A percentile compares a stretch with the other conserved stretches of the same genome.
These are phyloP conservation scores for Dorcus hopei DNA, from an alignment of 2,888 invertebrate species.

Conservation along the genomic window DNA sequence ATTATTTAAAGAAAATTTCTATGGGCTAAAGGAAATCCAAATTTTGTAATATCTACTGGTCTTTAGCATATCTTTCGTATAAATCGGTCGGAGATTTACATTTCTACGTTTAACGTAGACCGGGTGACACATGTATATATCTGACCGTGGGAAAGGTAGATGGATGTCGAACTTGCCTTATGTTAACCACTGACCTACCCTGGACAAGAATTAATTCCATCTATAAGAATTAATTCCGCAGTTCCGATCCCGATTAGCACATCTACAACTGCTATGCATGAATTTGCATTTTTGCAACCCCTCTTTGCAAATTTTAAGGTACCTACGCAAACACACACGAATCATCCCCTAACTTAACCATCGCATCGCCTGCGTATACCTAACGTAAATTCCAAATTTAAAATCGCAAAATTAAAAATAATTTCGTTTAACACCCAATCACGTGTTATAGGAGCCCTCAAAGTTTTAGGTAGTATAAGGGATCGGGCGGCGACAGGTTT, in stretches of 20 bases:
- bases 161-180: not conserved
- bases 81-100: conserved; percentile 6
- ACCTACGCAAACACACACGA: not conserved
- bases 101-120: not conserved
- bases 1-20: conserved; percentile 6
- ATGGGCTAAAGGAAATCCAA: not conserved
- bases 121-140: not conserved
- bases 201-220: not conserved
- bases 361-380: not conserved
- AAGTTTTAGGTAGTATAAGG: too few relatives aligned
- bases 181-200: not conserved
- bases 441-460: too few relatives aligned
- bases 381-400: too few relatives aligned
- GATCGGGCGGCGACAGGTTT: not conserved
- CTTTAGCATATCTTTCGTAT: not conserved
- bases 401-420: too few relatives aligned
- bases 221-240: not conserved
- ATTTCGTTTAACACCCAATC: too few relatives aligned
- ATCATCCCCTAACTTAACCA: not conserved
- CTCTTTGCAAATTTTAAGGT: not conserved
- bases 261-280: not conserved
- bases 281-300: not conserved
- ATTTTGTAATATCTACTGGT: not conserved
- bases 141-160: conserved; percentile 10
- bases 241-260: conserved; percentile 1